Conservation (phyloP, 2,888 invertebrate species). For the Pseudoips prasinana region DNA sequence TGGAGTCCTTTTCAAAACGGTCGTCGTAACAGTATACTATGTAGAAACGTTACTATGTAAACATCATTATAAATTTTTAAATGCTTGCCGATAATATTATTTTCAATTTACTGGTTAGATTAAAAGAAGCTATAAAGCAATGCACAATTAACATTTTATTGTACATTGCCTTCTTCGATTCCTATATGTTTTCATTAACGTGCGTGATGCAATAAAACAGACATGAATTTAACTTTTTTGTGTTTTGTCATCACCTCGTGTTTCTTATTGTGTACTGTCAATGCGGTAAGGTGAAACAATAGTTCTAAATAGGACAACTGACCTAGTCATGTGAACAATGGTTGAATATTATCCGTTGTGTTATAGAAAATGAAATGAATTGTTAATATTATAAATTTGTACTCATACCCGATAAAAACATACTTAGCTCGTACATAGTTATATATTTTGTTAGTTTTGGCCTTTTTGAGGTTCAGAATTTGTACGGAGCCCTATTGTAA, state of each 20-base stretch:
- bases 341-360: neutral
- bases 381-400: too few relatives aligned
- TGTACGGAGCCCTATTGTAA: too few relatives aligned
- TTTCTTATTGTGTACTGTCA: constrained; percentile 37
- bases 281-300: constrained; percentile 52
- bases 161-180: constrained; percentile 36
- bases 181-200: constrained; percentile 35
- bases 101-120: constrained; percentile 46
- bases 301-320: neutral
- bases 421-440: too few relatives aligned
- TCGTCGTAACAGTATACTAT: too few relatives aligned
- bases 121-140: constrained; percentile 48
- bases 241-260: constrained; percentile 49
- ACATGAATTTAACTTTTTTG: constrained; percentile 62
- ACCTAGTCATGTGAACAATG: neutral
- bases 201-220: constrained; percentile 48
- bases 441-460: too few relatives aligned
- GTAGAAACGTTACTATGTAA: too few relatives aligned
- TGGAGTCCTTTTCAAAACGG: too few relatives aligned
- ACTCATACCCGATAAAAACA: too few relatives aligned
- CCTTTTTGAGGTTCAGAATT: too few relatives aligned
- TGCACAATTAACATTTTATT: constrained; percentile 49
- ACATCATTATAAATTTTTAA: too few relatives aligned
- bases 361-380: too few relatives aligned
- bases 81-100: too few relatives aligned